Base-by-base conservation (phyloP, 1,140 invertebrate species). In the Maconellicoccus hirsutus region DNA sequence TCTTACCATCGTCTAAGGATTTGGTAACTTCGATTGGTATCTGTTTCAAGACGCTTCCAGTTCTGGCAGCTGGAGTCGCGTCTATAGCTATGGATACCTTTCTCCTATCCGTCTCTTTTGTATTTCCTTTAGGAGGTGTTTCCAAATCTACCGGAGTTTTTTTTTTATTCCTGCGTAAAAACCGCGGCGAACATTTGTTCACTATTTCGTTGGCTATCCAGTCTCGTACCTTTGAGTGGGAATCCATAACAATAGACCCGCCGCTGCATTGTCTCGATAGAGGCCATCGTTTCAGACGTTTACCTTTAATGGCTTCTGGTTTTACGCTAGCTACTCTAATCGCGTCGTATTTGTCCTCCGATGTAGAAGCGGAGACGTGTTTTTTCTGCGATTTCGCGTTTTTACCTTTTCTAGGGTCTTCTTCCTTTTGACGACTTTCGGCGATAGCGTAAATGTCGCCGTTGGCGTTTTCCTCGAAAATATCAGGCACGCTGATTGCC, bases 221-320 rank as follows among this genome's bases (percentile, higher is more conserved):
- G 71, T 92, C 89, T 71, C 86, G 84, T 1, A 93, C 90, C 82
- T 92, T 91, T 12, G 89, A 88, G 75, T 91, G 88, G 0, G 90
- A 88, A 76, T 92, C 90, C 72, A 93, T 86, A 0, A 76, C 75
- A 1, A 75, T 72, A 3, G 90, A 91, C 66, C 89, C 91, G 12
- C 83, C 85, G 0, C 89, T 91, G 74, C 88, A 84, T 75, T 89
- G 86, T 39, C 89, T 78, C 16, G 86, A 84, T 10, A 88, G 79
- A 78, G 87, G 86, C 74, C 86, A 87, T 59, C 83, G 79, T 74
- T 84, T 87, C 0, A 85, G 83, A 33, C 83, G 84, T 76, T 84
- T 86, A 72, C 83, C 84, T n/a, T 81, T 81, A 8, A 80, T 80
- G 52, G 82, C 80, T 73, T 82, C 81, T 71, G 79, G 81, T 71